Evolutionary conservation across 2,113 vertebrate genomes (phyloP).

Genomic region (Sturnus vulgaris): DNA sequence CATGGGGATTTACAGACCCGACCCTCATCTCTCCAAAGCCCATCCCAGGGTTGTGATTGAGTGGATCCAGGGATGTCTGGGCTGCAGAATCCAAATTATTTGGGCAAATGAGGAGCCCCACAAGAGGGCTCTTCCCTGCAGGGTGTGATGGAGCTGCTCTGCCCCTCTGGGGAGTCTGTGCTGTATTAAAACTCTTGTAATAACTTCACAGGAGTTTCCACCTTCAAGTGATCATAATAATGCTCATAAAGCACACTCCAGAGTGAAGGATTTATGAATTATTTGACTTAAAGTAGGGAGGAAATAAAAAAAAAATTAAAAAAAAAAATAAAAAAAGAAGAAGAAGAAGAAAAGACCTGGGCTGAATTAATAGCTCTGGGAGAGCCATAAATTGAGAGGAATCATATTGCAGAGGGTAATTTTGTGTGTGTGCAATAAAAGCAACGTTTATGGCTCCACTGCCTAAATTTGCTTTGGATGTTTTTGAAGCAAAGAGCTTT

Average conservation of each 20-base stretch:
- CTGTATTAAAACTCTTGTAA: neutral
- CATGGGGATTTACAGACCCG: too few species aligned
- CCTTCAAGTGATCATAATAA: neutral
- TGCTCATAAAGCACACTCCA: neutral
- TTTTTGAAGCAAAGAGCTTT: conserved; percentile 25
- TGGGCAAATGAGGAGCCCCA: neutral
- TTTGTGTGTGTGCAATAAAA: conserved; percentile 17
- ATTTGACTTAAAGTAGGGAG: neutral
- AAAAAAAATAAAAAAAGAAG: too few species aligned
- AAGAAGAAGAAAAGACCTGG: neutral
- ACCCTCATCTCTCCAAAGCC: fast-evolving
- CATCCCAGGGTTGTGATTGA: neutral
- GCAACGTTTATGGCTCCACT: neutral
- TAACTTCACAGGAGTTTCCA: conserved; percentile 21
- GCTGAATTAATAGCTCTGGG: conserved; percentile 21
- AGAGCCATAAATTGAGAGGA: conserved; percentile 17
- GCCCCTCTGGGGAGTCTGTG: neutral
- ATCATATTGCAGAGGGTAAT: conserved; percentile 7
- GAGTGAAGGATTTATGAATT: neutral
- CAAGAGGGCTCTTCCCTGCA: neutral
- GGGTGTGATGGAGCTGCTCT: neutral
- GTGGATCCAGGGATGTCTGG: neutral
- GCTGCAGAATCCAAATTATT: neutral
- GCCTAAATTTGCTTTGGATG: neutral
- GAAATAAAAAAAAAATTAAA: neutral